phyloP scores from a whole-genome alignment of 2,797 vertebrate species.

The Nyctalus aviator region DNA sequence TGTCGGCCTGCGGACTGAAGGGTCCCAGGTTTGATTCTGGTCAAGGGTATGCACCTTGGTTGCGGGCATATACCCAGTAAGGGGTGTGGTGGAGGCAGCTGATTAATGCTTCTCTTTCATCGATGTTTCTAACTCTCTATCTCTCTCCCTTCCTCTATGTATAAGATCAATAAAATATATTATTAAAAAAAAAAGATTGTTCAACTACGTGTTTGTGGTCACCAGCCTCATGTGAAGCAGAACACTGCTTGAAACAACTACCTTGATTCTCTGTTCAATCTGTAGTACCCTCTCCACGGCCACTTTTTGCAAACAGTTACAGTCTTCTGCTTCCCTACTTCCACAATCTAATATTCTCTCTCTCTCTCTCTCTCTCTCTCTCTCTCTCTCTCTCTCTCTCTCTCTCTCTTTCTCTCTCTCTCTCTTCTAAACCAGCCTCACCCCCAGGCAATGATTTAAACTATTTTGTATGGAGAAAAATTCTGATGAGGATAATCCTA shows the following conservation, averaged over 20 bases:
- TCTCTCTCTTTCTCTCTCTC: no score
- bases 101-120: no score
- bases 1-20: no score
- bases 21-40: no score
- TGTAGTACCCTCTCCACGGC: rapidly evolving
- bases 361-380: background rate
- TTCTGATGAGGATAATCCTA: background rate
- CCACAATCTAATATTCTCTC: background rate
- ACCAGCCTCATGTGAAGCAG: background rate
- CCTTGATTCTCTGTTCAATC: background rate
- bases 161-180: no score
- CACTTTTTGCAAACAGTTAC: background rate
- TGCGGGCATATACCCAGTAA: no score
- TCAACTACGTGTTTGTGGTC: background rate
- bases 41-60: no score
- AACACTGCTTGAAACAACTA: background rate
- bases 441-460: background rate
- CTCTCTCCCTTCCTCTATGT: no score
- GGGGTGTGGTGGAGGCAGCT: no score
- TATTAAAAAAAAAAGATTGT: background rate
- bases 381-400: no score
- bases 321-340: background rate
- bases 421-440: background rate
- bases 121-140: no score
- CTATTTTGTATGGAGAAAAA: background rate